Base-by-base conservation (phyloP, 2,888 invertebrate species). In the Drosophila mayaguana region DNA sequence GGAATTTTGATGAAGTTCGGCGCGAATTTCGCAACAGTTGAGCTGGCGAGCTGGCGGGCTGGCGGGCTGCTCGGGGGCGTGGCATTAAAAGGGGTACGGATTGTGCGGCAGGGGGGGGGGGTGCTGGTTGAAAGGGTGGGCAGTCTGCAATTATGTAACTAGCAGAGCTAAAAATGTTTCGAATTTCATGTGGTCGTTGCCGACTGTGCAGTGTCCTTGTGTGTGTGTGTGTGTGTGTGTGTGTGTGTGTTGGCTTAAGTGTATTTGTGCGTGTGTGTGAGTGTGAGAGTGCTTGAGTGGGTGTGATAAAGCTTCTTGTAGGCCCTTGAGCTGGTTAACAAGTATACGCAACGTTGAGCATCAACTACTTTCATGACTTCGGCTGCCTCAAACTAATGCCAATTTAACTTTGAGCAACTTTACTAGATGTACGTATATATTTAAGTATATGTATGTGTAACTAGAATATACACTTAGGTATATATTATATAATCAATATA, bases 1-100 rank as follows among this genome's bases (percentile, higher is more conserved):
- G 83, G 88, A 84, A 84, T 84, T 84, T 84, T 87, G 83, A 84
- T 84, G 88, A 84, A 87, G 85, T 87, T 84, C 83, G 85, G 85
- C 85, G 72, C 69, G 80, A 87, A 80, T 87, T 84, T 78, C 74
- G 85, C 80, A 80, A 76, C 67, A 80, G 60, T 63, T 71, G 65
- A 11, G 20, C 36, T 38, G 36, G 14, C 6, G 6, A 16, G 6
- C 36, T 14, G 4, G 34, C 12, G 34, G 12, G 5, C 0, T 0
- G 36, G 12, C 11, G 34, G 36, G 4, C 7, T 38, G 36, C 6
- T 38, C 16, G 22, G 25, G n/a, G 48, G 48, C 8, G 54, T 25
- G 25, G 63, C 63, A 40, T 3, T 16, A 28, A 36, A 25, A 20
- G 54, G 60, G 63, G 18, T 28, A 7, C 1, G 9, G 32, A 28